Base-by-base conservation (phyloP, 2,113 vertebrate genomes). In the Hippotragus niger region DNA sequence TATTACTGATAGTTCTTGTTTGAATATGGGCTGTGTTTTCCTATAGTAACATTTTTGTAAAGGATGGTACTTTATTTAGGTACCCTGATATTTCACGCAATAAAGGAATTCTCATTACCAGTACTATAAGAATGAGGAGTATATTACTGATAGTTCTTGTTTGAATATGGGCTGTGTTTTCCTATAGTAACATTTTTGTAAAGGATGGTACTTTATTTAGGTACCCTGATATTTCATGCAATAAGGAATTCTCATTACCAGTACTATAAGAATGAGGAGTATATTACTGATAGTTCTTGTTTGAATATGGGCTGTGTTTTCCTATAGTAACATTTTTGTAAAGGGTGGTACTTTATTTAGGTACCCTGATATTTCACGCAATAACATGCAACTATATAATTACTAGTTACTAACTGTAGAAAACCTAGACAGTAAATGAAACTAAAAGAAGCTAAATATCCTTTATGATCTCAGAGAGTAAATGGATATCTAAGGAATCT, bases 361-460 rank as follows among this genome's bases (percentile, higher is more conserved):
- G 19, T 91, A 78, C 55, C 90, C 33, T 97, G 47, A 21, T 92
- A 50, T 36, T 71, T 80, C 92, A 58, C 86, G 85, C 15, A 83
- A 2, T 86, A 67, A 82, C 58, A 33, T 97, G 86, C 84, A 90
- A 93, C 80, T 91, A n/a, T 15, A 36, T 9, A 92, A 4, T 86
- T 92, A 55, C 84, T 60, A 43, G 15, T 40, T 74, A 47, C 88
- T 92, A 27, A 93, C 52, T 92, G 12, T 74, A 82, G 76, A 91
- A 91, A 96, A 71, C 52, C 0, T 60, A 78, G 55, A 19, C 45
- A 95, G 47, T 60, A 94, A 85, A 43, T 81, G 71, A 93, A 93
- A 29, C 71, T 82, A 53, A 93, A 94, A 93, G 91, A 71, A 93
- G 52, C n/a, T 71, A 88, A 97, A 85, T 12, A 74, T 83, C 45